Conservation (phyloP, 2,113 vertebrate genomes). For the Henicopernis longicauda region DNA sequence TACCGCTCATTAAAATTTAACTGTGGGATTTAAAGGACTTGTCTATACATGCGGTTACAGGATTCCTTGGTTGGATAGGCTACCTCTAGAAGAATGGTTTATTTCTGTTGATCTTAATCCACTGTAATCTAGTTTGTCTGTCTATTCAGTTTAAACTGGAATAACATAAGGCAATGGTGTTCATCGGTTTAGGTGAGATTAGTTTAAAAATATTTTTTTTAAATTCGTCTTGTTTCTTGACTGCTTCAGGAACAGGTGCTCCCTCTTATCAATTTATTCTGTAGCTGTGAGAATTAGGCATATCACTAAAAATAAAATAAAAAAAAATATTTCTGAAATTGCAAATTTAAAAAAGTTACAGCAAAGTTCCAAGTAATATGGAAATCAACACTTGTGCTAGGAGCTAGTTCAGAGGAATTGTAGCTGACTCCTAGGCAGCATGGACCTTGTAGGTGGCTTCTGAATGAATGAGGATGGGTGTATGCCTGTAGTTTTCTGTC, state of each 20-base stretch:
- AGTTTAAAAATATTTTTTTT: background rate
- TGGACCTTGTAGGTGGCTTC: background rate
- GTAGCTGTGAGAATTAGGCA: background rate
- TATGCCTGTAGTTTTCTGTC: background rate
- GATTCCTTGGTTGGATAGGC: background rate
- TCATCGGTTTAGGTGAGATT: background rate
- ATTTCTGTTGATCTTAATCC: background rate
- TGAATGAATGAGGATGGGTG: background rate
- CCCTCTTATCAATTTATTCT: background rate
- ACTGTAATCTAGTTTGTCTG: background rate
- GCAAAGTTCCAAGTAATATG: background rate
- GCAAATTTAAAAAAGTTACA: background rate
- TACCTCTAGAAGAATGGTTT: background rate
- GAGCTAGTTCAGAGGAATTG: background rate
- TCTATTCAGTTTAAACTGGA: background rate
- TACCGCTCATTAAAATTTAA: background rate
- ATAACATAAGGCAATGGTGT: accelerated
- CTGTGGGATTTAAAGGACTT: background rate
- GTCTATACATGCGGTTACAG: background rate
- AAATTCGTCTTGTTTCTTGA: background rate
- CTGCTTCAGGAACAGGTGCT: background rate
- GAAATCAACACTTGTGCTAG: background rate
- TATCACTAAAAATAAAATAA: background rate
- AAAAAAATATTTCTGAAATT: background rate
- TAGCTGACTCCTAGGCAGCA: background rate